These are phyloP conservation scores for Halictus quadricinctus DNA, from an alignment of 2,888 invertebrate species.

Conservation along the genomic window DNA sequence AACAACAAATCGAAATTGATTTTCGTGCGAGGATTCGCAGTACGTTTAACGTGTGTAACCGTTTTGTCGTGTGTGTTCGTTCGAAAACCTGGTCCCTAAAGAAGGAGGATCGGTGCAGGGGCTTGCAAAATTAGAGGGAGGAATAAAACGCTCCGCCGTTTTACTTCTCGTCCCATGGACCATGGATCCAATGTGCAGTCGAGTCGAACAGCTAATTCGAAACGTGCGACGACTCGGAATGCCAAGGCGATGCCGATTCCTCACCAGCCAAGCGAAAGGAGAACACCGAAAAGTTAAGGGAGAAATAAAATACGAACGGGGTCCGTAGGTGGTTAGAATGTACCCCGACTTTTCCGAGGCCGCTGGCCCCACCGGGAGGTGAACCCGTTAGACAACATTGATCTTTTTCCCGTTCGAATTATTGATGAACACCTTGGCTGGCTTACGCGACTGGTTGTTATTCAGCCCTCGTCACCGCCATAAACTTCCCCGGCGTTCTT, in stretches of 20 bases:
- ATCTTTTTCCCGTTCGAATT: slow-evolving; percentile 54
- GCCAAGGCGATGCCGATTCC: slow-evolving; percentile 70
- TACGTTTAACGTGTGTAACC: not conserved
- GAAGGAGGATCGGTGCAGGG: slow-evolving; percentile 2
- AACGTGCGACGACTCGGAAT: slow-evolving; percentile 81
- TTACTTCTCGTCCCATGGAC: slow-evolving; percentile 68
- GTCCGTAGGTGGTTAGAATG: slow-evolving; percentile 25
- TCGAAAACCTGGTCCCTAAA: slow-evolving; percentile 2
- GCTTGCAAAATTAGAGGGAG: slow-evolving; percentile 27
- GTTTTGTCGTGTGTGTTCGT: not conserved
- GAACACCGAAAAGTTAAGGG: slow-evolving; percentile 28
- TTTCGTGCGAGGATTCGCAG: too few species aligned
- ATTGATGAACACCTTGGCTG: slow-evolving; percentile 48
- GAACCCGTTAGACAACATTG: slow-evolving; percentile 57
- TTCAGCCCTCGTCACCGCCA: slow-evolving; percentile 53
- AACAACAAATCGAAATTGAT: not conserved
- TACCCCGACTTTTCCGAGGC: slow-evolving; percentile 19
- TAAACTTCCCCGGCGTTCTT: slow-evolving; percentile 52
- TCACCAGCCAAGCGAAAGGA: slow-evolving; percentile 54
- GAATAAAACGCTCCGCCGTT: slow-evolving; percentile 58
- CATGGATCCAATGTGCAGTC: slow-evolving; percentile 78
- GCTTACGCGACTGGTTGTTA: slow-evolving; percentile 48
- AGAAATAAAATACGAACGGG: slow-evolving; percentile 50
- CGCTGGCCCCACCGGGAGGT: slow-evolving; percentile 14
- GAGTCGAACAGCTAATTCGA: slow-evolving; percentile 80